Evolutionary conservation across 2,797 vertebrate genomes (phyloP).

Genomic region (Microctenopoma lineatum): DNA sequence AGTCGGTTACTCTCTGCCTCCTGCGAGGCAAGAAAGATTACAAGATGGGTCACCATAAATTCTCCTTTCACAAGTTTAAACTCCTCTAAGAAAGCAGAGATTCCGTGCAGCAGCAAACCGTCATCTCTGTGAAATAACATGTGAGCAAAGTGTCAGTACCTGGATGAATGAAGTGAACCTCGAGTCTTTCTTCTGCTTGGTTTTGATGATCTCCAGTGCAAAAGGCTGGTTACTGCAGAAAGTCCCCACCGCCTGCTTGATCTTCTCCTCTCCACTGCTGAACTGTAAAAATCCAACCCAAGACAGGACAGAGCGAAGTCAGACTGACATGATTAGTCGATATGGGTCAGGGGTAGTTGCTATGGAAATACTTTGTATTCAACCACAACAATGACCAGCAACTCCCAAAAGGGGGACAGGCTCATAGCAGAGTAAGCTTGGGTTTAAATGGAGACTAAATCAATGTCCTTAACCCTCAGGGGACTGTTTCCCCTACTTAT

Average conservation of each 20-base stretch:
- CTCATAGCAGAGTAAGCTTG: conserved; percentile 48
- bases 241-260: conserved; percentile 93
- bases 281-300: conserved; percentile 84
- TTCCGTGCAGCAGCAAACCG: not conserved
- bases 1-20: conserved; percentile 96
- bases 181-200: conserved; percentile 95
- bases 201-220: conserved; percentile 97
- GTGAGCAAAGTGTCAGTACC: conserved; percentile 72
- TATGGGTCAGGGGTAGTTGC: conserved; percentile 57
- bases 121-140: not conserved
- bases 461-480: conserved; percentile 45
- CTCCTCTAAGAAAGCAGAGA: not conserved
- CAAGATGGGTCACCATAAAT: not conserved
- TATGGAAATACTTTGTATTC: conserved; percentile 46
- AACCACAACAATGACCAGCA: conserved; percentile 37
- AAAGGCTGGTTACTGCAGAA: conserved; percentile 99
- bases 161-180: conserved; percentile 94
- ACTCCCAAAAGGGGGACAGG: conserved; percentile 48
- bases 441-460: conserved; percentile 55
- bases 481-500: conserved; percentile 61
- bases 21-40: conserved; percentile 77
- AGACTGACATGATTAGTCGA: not conserved
- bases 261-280: conserved; percentile 90
- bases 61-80: not conserved
- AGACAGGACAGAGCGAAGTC: conserved; percentile 34